Conservation (phyloP, 2,113 vertebrate genomes). For the Eidolon helvum region DNA sequence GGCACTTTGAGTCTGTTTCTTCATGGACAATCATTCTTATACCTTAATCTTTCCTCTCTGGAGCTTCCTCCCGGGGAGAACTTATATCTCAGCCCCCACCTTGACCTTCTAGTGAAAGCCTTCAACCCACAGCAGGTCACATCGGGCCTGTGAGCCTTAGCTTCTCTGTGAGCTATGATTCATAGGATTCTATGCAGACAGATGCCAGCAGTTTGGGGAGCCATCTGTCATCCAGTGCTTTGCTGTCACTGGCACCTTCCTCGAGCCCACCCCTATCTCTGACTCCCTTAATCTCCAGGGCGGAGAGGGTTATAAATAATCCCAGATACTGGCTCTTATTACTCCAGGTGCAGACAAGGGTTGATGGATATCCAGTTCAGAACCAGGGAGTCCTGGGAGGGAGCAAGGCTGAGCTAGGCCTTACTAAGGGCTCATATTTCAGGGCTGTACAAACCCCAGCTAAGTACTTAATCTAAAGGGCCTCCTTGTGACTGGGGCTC, state of each 20-base stretch:
- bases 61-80: neutral
- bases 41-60: neutral
- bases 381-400: neutral
- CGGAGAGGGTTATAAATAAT: neutral
- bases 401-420: neutral
- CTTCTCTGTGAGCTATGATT: neutral
- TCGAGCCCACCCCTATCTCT: neutral
- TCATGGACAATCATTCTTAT: neutral
- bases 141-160: neutral
- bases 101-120: neutral
- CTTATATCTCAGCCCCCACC: neutral
- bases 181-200: neutral
- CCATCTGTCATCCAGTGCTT: neutral
- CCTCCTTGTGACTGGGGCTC: neutral
- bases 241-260: neutral
- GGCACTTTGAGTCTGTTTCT: neutral
- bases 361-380: slow-evolving; percentile 22
- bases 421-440: slow-evolving; percentile 19
- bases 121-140: neutral
- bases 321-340: slow-evolving; percentile 4
- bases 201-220: neutral
- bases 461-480: neutral
- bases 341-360: neutral
- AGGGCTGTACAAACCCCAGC: neutral
- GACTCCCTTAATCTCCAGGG: neutral